Base-by-base conservation (phyloP, 2,888 invertebrate genomes). In the Caenorhabditis macrosperma region DNA sequence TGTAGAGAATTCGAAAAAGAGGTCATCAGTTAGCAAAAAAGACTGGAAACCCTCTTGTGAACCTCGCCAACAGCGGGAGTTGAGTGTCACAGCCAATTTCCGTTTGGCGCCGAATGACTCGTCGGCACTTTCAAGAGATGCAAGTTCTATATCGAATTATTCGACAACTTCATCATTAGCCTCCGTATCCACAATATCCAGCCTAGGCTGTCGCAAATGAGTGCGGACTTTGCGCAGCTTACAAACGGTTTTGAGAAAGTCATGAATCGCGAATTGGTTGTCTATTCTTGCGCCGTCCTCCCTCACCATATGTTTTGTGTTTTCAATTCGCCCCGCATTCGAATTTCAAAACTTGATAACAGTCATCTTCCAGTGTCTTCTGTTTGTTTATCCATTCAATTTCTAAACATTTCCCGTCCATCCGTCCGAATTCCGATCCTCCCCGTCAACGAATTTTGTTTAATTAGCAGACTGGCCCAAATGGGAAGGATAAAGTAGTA, bases 21-120 rank as follows among this genome's bases (percentile, higher is more conserved):
- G 28, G 24, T 35, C 44, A 44, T 44, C 44, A n/a, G n/a, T n/a
- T n/a, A n/a, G n/a, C 44, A 17, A 20, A 20, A 44, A 44, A n/a
- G 5, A 30, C 46, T 24, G 28, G 35, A 24, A 55, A 44, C 24
- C 48, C 52, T 41, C 44, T 72, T 57, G 57, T n/a, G n/a, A 63
- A 46, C 63, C 44, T 59, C 54, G 17, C 60, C 17, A 17, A 30
- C 30, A 57, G 44, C 46, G n/a, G 44, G 44, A 44, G 44, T 33
- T 26, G 61, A 33, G 74, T 66, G 74, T 74, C 74, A 74, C 74
- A 74, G 74, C 74, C 74, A 74, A 74, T 74, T 74, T 74, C 74
- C 74, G 64, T 74, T 74, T 64, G 20, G 54, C 44, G 30, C 55
- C 26, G 54, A 38, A 46, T 63, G 63, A 71, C 20, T 22, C 48